Percentiles rank a stretch among this genome's conserved stretches.
Conservation (phyloP, 2,888 invertebrate genomes). For the Sinotaia quadrata region DNA sequence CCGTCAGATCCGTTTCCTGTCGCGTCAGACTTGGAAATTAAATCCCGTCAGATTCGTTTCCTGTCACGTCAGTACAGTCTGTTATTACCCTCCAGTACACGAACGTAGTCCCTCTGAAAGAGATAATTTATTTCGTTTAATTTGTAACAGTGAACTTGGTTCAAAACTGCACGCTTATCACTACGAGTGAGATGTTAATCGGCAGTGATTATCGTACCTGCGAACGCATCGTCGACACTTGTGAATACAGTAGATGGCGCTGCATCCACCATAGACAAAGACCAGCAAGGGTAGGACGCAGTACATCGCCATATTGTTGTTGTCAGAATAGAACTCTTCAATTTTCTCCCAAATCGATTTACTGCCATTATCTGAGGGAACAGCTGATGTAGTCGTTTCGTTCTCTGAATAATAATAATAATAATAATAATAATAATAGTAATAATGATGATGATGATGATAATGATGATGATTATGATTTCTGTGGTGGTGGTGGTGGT, state of each 20-base stretch:
- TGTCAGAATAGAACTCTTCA: conserved; percentile 49
- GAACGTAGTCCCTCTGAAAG: too few species aligned
- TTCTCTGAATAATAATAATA: neutral
- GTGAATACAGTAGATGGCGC: conserved; percentile 50
- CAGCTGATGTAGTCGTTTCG: neutral
- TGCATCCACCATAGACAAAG: conserved; percentile 52
- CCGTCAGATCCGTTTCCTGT: too few species aligned
- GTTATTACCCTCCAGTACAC: too few species aligned
- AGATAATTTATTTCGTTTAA: too few species aligned
- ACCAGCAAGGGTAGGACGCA: conserved; percentile 52
- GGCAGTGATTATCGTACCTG: conserved; percentile 15
- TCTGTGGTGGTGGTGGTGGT: conserved; percentile 3
- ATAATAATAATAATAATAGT: neutral
- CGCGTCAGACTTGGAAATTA: too few species aligned
- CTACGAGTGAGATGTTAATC: neutral
- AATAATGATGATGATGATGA: neutral
- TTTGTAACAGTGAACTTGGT: too few species aligned
- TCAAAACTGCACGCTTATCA: too few species aligned
- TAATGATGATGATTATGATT: neutral
- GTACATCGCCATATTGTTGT: conserved; percentile 57
- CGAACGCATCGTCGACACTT: conserved; percentile 44
- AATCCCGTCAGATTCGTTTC: too few species aligned
- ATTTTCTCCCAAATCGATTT: conserved; percentile 28
- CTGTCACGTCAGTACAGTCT: too few species aligned
- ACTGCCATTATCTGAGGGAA: neutral